phyloP scores from a whole-genome alignment of 2,113 vertebrate genomes.

The Camelus dromedarius region DNA sequence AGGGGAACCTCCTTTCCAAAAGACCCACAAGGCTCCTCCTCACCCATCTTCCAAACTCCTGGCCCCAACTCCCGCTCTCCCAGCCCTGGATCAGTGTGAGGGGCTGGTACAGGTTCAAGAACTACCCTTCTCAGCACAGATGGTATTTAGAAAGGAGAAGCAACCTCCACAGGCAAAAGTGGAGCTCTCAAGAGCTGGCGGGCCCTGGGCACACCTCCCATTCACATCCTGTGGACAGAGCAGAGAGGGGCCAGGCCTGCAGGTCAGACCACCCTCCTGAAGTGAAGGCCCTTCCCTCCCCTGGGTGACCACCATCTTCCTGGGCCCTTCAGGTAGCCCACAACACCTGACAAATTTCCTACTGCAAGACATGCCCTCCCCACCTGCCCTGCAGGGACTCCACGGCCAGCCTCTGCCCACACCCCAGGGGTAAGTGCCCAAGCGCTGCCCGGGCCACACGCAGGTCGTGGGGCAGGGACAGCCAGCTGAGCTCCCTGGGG shows the following conservation, averaged over 20 bases:
- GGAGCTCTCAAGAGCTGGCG: background rate
- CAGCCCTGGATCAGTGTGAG: rapidly evolving
- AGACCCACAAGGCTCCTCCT: background rate
- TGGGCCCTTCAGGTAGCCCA: background rate
- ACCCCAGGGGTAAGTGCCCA: rapidly evolving
- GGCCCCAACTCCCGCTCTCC: too few species aligned
- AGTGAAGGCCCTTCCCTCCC: background rate
- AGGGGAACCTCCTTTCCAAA: background rate
- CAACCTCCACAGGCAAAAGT: background rate
- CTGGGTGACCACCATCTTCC: too few species aligned
- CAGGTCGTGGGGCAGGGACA: background rate
- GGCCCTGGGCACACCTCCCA: background rate
- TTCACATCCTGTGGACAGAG: background rate
- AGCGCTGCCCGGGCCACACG: background rate
- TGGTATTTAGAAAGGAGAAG: background rate
- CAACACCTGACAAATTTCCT: too few species aligned
- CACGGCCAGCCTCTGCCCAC: rapidly evolving
- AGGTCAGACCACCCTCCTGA: background rate
- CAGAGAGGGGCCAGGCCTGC: background rate
- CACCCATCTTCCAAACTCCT: background rate
- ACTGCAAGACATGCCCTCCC: background rate
- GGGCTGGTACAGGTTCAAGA: too few species aligned
- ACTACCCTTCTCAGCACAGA: too few species aligned
- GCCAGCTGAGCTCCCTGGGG: too few species aligned
- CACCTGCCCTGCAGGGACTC: background rate